Evolutionary conservation across 2,113 vertebrate genomes (phyloP), one percentile per base, ranked within the genome.

Genomic region (Gopherus flavomarginatus): DNA sequence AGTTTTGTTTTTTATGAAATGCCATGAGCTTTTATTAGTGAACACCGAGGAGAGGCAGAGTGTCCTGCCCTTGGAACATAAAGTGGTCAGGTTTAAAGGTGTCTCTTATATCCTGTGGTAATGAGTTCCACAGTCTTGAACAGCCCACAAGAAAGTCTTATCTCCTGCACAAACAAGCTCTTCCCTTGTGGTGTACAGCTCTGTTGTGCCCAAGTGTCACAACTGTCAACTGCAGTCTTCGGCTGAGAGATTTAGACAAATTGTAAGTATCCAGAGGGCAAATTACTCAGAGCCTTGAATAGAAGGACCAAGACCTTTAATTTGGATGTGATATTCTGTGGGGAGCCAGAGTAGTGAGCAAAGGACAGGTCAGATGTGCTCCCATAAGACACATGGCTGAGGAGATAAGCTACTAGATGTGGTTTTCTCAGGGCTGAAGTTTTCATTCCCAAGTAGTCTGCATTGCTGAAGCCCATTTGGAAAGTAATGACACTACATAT

Each of bases 341-440:
- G 22, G 44, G 21, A 82, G 11, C 19, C 19, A 54, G 9, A 5
- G 22, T 52, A 75, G 82, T 50, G 52, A 9, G 54, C 16, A 79
- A 65, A 24, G 49, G 21, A 6, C 29, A 42, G n/a, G 11, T 72
- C 0, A 0, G 17, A 12, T 21, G 16, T 65, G 47, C 26, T 62
- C 10, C 8, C 26, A 57, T 57, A 27, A 57, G 56, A 4, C 62
- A 72, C n/a, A 21, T 72, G n/a, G n/a, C 69, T 72, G 17, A 72
- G 69, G n/a, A 38, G 8, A n/a, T 38, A 72, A n/a, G 5, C 35
- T 72, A 72, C n/a, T 72, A 38, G 69, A 38, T 22, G 5, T 72
- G 17, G 2, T 72, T 75, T 75, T 75, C 38, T 42, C 21, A 75
- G n/a, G 19, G 21, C 38, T 75, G 38, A 77, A 26, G 72, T 24